Conservation (phyloP, 2,113 vertebrate genomes). For the Brachyhypopomus gauderio region DNA sequence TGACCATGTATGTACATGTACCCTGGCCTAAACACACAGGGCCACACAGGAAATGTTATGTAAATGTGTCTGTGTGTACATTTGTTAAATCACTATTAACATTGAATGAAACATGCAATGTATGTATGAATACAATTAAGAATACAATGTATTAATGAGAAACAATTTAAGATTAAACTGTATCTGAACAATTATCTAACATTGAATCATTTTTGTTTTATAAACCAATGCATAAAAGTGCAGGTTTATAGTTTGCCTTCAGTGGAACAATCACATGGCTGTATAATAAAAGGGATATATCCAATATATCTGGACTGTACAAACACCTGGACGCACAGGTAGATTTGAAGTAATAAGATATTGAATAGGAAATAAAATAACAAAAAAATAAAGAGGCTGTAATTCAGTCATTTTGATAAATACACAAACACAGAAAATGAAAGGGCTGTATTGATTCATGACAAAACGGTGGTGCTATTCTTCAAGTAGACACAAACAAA, state of each 20-base stretch:
- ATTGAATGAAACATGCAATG: background rate
- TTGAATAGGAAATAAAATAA: slow-evolving; percentile 73
- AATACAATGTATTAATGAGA: background rate
- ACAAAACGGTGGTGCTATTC: too few species aligned
- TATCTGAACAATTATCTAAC: background rate
- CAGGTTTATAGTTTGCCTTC: background rate
- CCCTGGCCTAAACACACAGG: background rate
- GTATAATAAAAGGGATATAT: background rate
- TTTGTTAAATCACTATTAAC: background rate
- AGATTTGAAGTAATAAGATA: slow-evolving; percentile 75
- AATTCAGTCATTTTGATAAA: slow-evolving; percentile 49
- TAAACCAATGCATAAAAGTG: background rate
- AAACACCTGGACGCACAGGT: slow-evolving; percentile 55
- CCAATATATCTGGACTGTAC: slow-evolving; percentile 8
- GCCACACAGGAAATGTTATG: background rate
- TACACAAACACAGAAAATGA: too few species aligned
- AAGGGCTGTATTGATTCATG: too few species aligned
- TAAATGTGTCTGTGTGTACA: too few species aligned
- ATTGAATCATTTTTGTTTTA: background rate
- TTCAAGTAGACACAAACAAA: too few species aligned
- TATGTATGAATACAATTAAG: too few species aligned
- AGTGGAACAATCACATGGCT: background rate
- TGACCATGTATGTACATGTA: slow-evolving; percentile 47
- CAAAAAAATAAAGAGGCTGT: slow-evolving; percentile 67
- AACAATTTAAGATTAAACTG: background rate